Base-by-base conservation (phyloP, 2,113 vertebrate species). In the Elanoides forficatus region DNA sequence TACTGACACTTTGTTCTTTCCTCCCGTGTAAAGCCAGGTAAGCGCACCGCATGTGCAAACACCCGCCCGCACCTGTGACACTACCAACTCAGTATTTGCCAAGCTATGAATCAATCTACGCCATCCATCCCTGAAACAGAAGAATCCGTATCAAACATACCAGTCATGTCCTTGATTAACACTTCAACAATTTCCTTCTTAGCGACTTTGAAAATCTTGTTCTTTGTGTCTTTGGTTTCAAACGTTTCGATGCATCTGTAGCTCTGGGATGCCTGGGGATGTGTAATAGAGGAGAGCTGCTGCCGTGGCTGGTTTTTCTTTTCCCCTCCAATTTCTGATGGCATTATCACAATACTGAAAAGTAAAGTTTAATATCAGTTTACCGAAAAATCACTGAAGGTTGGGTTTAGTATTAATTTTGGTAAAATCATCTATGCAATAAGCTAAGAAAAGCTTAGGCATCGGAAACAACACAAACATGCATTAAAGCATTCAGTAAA, bases 121-220 rank as follows among this genome's bases (percentile, higher is more conserved):
- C n/a, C 48, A 6, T 11, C n/a, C 45, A 4, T 4, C 42, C n/a
- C 67, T 7, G 47, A 16, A 32, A 4, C 25, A 3, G n/a, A n/a
- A 63, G 43, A 9, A 36, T 29, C 38, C 26, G 20, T 9, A 1
- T 19, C 30, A 10, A 10, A 58, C 89, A 1, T 72, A 99, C 99
- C 99, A 45, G 98, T 98, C 83, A 98, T 98, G 90, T 99, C 99
- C 95, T 98, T 99, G 84, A 99, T 98, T 13, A 99, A 95, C n/a
- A 99, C 99, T 4, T 99, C 99, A 36, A 99, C 91, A 10, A 93
- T 97, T 76, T 99, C 99, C 50, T 97, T 96, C 85, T 97, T 81
- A 30, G 34, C 42, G 0, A 97, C 98, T 6, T 97, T 97, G 93
- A 99, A 99, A 1, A 97, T 83, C 19, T 94, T 97, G 90, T 99